phyloP scores from a whole-genome alignment of 2,888 invertebrate genomes.

The Ephialtes manifestator region DNA sequence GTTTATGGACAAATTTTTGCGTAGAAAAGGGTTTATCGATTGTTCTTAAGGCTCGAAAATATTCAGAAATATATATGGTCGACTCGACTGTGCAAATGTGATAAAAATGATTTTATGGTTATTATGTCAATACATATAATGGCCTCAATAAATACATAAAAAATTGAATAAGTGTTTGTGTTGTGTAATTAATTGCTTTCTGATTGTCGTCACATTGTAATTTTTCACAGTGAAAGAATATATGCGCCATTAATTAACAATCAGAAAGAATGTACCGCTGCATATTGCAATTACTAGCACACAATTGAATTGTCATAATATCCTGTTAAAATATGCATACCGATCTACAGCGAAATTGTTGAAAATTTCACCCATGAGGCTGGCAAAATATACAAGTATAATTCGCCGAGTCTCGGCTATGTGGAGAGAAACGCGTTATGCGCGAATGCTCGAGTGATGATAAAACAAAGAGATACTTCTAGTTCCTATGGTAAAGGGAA shows the following conservation, averaged over 20 bases:
- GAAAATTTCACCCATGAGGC: not conserved
- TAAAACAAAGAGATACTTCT: slow-evolving; percentile 48
- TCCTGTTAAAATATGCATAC: not conserved
- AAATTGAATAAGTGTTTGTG: no score
- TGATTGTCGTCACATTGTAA: no score
- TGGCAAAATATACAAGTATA: slow-evolving; percentile 14
- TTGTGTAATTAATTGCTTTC: no score
- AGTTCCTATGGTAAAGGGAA: slow-evolving; percentile 21
- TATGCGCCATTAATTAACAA: not conserved
- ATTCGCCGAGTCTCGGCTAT: slow-evolving; percentile 2
- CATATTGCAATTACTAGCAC: not conserved
- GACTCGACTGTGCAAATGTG: no score
- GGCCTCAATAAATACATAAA: no score
- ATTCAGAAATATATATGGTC: not conserved
- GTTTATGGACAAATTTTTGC: not conserved
- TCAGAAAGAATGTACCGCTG: not conserved
- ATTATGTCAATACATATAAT: no score
- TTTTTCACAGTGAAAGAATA: not conserved
- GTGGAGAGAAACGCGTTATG: slow-evolving; percentile 37
- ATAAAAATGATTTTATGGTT: not conserved
- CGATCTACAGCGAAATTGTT: not conserved
- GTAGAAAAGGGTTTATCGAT: not conserved
- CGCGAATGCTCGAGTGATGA: slow-evolving; percentile 45
- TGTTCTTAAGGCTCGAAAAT: not conserved
- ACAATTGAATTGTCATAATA: no score